phyloP scores from a whole-genome alignment of 2,888 invertebrate genomes.

The Teleogryllus oceanicus region DNA sequence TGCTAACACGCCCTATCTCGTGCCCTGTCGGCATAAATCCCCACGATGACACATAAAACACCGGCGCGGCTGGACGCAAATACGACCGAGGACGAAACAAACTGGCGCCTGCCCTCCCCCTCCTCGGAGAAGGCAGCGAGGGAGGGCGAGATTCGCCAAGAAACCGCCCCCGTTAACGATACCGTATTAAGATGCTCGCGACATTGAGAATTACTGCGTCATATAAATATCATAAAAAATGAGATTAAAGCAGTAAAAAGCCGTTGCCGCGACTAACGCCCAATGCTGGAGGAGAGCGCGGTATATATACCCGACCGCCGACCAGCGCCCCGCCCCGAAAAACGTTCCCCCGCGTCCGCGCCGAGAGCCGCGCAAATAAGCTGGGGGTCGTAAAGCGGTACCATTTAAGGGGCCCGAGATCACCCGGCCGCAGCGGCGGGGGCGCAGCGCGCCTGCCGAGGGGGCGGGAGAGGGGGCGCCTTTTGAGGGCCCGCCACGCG shows the following conservation, averaged over 20 bases:
- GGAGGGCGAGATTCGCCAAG: neutral
- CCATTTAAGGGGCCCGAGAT: slow-evolving; percentile 11
- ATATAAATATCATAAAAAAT: slow-evolving; percentile 18
- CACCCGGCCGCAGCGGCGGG: neutral
- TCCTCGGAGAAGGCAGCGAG: too few relatives aligned
- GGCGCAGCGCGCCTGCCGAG: neutral
- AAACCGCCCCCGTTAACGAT: slow-evolving; percentile 5
- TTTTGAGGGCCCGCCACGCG: too few relatives aligned
- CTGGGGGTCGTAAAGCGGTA: slow-evolving; percentile 18
- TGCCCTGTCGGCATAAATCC: slow-evolving; percentile 18
- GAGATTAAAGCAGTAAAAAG: slow-evolving; percentile 4
- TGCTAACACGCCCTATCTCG: slow-evolving; percentile 12
- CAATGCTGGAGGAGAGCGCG: neutral
- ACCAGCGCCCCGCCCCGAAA: neutral
- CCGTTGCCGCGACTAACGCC: neutral
- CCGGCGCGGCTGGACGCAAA: neutral
- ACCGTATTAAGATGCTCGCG: neutral
- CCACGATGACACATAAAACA: slow-evolving; percentile 9
- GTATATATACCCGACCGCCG: neutral
- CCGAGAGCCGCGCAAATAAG: neutral
- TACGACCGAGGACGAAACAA: neutral
- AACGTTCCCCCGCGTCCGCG: neutral
- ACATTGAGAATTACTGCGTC: slow-evolving; percentile 18
- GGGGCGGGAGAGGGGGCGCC: too few relatives aligned
- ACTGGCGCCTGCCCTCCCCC: neutral